A percentile compares a stretch with the other conserved stretches of the same genome.
Conservation (phyloP, 2,797 vertebrate species). For the Enteromius viviparus region DNA sequence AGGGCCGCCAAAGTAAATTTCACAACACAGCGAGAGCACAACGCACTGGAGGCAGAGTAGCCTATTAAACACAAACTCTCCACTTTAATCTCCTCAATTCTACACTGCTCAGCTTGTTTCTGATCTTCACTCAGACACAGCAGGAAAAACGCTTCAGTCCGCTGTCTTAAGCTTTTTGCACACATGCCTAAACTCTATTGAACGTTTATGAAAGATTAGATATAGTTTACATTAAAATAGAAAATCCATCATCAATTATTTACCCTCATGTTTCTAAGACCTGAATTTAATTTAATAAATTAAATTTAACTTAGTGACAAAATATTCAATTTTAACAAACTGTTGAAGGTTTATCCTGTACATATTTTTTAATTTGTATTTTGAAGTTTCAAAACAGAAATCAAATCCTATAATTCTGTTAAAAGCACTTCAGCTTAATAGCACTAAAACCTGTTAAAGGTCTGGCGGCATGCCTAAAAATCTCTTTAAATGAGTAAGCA, state of each 20-base stretch:
- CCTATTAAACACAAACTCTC: constrained; percentile 18
- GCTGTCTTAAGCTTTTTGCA: background rate
- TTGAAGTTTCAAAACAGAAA: constrained; percentile 11
- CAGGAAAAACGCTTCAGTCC: background rate
- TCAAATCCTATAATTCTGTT: background rate
- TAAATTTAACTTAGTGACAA: background rate
- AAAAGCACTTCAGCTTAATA: constrained; percentile 10
- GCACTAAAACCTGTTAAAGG: constrained; percentile 43
- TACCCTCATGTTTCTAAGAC: background rate
- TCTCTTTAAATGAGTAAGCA: constrained; percentile 35
- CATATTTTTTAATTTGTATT: constrained; percentile 11
- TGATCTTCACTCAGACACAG: constrained; percentile 61
- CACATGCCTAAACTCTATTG: background rate
- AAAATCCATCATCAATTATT: background rate
- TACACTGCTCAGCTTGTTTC: constrained; percentile 70
- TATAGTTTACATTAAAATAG: background rate
- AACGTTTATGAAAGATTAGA: background rate
- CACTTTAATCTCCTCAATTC: constrained; percentile 72
- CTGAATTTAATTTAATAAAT: no score
- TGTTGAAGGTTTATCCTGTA: background rate
- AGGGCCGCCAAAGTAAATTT: constrained; percentile 79
- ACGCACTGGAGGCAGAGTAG: constrained; percentile 5
- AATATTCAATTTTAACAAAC: background rate
- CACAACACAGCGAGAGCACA: constrained; percentile 51
- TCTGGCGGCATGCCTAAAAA: constrained; percentile 13